Base-by-base conservation (phyloP, 1,140 invertebrate genomes). In the Tribolium madens region DNA sequence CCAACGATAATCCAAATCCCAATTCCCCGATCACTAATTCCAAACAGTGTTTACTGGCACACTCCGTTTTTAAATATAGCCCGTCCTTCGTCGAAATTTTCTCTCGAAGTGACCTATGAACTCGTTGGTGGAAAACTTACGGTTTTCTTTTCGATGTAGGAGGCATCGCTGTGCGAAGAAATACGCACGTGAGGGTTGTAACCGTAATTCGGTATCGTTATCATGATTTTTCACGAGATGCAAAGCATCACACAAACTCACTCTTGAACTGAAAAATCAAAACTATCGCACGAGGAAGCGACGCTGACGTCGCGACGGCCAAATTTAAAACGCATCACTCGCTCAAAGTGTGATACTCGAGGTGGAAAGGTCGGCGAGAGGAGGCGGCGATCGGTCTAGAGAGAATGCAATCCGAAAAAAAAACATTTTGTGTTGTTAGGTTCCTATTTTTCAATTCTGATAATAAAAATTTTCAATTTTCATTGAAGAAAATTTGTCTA, bases 111-210 rank as follows among this genome's bases (percentile, higher is more conserved):
- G 36, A 42, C 36, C 36, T 42, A 9, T 42, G 36, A 9, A 42
- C 21, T 26, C 21, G 21, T n/a, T n/a, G n/a, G n/a, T 26, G 31
- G n/a, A 9, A 14, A 26, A 64, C 73, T 64, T 68, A 75, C 57
- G 0, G 57, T 64, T 48, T 75, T 75, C 42, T 48, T 47, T 13
- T 36, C 14, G 9, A 80, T 71, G 72, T 78, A 78, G 9, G 76
- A 78, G 6, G 79, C 79, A 53, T 80, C 79, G 33, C 79, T 80
- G 2, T 80, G 76, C 13, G 75, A 76, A 12, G 74, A 57, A 2
- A 75, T 15, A 12, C 17, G 10, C 10, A 13, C 33, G 4, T 4
- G 4, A 1, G 70, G 50, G 5, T 18, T 72, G 50, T 72, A 72
- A 42, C 50, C 70, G 36, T 52, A 72, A 31, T 72, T 72, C 7